Evolutionary conservation across 2,888 invertebrate species (phyloP).

Genomic region (Rhagonycha lutea): DNA sequence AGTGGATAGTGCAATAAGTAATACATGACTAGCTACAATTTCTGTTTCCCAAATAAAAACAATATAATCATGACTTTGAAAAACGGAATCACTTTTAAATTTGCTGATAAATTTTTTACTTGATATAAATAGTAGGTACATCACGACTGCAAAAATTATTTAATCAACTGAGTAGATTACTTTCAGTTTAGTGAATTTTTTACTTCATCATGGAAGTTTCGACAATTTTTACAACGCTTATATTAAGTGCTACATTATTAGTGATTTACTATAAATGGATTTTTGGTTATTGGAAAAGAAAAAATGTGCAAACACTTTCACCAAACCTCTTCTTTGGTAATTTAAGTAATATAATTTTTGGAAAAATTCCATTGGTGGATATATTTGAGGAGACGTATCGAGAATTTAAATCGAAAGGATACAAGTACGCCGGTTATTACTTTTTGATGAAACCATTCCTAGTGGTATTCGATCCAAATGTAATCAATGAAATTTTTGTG

Average conservation of each 20-base stretch:
- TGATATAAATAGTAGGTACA: too few relatives aligned
- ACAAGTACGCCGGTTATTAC: slow-evolving; percentile 18
- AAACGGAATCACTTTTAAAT: too few relatives aligned
- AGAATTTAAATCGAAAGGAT: slow-evolving; percentile 11
- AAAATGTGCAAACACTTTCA: not conserved
- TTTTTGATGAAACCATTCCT: slow-evolving; percentile 21
- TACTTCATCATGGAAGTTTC: too few relatives aligned
- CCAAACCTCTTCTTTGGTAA: not conserved
- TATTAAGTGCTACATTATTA: not conserved
- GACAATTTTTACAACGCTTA: not conserved
- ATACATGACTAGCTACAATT: too few relatives aligned
- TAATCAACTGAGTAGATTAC: too few relatives aligned
- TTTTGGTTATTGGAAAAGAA: not conserved
- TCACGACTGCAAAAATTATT: too few relatives aligned
- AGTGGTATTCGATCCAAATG: slow-evolving; percentile 44
- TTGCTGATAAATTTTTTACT: too few relatives aligned
- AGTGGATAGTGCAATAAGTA: too few relatives aligned
- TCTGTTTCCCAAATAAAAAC: too few relatives aligned
- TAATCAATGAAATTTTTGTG: slow-evolving; percentile 51
- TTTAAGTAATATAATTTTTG: not conserved
- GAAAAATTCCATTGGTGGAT: not conserved
- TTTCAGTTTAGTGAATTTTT: too few relatives aligned
- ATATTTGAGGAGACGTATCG: not conserved
- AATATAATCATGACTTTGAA: too few relatives aligned
- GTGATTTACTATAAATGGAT: not conserved